These are phyloP conservation scores for Pogonophryne albipinna DNA, from an alignment of 2,797 vertebrate species.

Conservation along the genomic window DNA sequence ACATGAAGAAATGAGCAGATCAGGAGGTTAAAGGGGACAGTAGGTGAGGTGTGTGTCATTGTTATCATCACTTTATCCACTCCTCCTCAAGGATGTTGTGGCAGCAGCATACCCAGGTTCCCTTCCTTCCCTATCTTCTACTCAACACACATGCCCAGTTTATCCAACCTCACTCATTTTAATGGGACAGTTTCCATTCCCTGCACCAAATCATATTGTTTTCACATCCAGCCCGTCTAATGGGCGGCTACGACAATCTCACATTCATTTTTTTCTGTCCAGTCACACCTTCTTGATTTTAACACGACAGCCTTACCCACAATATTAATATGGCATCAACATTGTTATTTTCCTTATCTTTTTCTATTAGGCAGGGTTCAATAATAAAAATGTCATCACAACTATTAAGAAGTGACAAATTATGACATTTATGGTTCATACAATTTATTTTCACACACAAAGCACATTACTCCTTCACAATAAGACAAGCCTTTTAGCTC, in stretches of 20 bases:
- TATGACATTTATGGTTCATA: constrained; percentile 69
- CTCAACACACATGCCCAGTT: constrained; percentile 17
- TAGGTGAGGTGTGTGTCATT: constrained; percentile 31
- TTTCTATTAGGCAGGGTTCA: constrained; percentile 75
- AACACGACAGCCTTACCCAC: constrained; percentile 36
- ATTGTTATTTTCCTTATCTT: constrained; percentile 78
- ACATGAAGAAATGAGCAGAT: constrained; percentile 29
- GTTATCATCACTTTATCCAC: constrained; percentile 41
- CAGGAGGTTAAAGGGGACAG: constrained; percentile 49
- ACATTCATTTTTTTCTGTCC: constrained; percentile 37
- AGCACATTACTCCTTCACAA: constrained; percentile 61
- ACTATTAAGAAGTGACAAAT: constrained; percentile 75
- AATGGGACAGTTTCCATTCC: constrained; percentile 73
- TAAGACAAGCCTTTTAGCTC: constrained; percentile 34
- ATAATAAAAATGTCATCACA: constrained; percentile 77
- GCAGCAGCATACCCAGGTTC: constrained; percentile 6
- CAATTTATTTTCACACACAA: constrained; percentile 71
- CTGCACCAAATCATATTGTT: constrained; percentile 62
- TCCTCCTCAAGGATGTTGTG: constrained; percentile 33
- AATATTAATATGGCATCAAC: constrained; percentile 68
- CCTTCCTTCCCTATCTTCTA: constrained; percentile 26
- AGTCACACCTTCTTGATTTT: constrained; percentile 43
- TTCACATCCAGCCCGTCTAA: constrained; percentile 50
- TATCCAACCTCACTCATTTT: constrained; percentile 75
- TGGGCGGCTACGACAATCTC: constrained; percentile 22